Base-by-base conservation (phyloP, 2,797 vertebrate species). In the Esox lucius region DNA sequence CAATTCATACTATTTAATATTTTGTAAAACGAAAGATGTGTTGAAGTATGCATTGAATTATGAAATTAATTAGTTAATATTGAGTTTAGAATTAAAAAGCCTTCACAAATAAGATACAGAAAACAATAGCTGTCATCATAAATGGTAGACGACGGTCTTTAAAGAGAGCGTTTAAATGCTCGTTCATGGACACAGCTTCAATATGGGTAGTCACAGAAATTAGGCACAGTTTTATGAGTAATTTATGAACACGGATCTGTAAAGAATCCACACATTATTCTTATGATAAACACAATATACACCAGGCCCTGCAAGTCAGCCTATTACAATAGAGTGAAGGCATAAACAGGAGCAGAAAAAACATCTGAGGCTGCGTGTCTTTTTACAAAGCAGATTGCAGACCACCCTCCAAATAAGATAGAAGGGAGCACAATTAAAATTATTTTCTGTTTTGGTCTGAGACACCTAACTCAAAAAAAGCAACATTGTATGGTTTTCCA, bases 231-330 rank as follows among this genome's bases (percentile, higher is more conserved):
- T 86, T 78, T 70, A 76, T 77, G 70, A 75, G 42, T 67, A 4
- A 70, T 70, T 77, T 71, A 70, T 75, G 28, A 7, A 75, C 66
- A 68, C 33, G 22, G n/a, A 70, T 56, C 33, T 73, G 68, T 78
- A 28, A 67, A 42, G 59, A 46, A 65, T 62, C 69, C 79, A 62
- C 75, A 17, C 46, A 69, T 31, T 65, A 75, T 75, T 71, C 64
- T 75, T 77, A 79, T 39, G 70, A 75, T 70, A 42, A 56, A 22
- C 35, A 49, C 26, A 75, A 65, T 68, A 31, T 76, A 42, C 75
- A 82, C 74, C 78, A 59, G 51, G 48, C 42, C 24, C 62, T 31
- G 48, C 24, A 26, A 83, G 79, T 6, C 26, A 70, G 49, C 79
- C 66, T 75, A 68, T 33, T 73, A 75, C 56, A 59, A 68, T 61